A percentile compares a stretch with the other conserved stretches of the same genome.
phyloP scores from a whole-genome alignment of 2,888 invertebrate species.

The Lasioglossum zephyrum region DNA sequence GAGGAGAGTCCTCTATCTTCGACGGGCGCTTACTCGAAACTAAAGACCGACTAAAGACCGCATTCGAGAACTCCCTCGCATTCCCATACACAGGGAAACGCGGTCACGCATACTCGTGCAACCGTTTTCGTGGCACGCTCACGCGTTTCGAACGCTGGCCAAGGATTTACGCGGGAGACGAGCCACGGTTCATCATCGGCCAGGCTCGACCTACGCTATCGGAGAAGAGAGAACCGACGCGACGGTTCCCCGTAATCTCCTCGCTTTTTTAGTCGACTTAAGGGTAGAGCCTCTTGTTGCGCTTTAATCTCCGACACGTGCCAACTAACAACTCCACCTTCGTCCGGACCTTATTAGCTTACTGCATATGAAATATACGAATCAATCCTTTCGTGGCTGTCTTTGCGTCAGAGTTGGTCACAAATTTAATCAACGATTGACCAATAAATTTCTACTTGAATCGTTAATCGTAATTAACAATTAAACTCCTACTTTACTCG shows the following conservation, averaged over 20 bases:
- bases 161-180: constrained; percentile 66
- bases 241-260: constrained; percentile 51
- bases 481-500: no score
- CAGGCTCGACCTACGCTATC: constrained; percentile 65
- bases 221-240: constrained; percentile 29
- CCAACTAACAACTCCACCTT: constrained; percentile 39
- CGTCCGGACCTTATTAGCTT: neutral
- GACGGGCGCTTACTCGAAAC: constrained; percentile 68
- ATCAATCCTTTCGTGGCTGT: neutral
- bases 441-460: no score
- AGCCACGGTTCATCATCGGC: constrained; percentile 65
- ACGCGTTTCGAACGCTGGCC: constrained; percentile 14
- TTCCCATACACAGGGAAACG: constrained; percentile 51
- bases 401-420: neutral
- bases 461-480: no score
- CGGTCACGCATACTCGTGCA: constrained; percentile 21
- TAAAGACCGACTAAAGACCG: constrained; percentile 68
- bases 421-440: no score
- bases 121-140: constrained; percentile 23
- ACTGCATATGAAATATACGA: neutral
- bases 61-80: constrained; percentile 71
- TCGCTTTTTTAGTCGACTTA: constrained; percentile 46
- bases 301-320: constrained; percentile 62
- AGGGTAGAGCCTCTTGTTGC: constrained; percentile 53
- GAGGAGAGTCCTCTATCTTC: constrained; percentile 60